phyloP scores from a whole-genome alignment of 1,140 invertebrate genomes.

The Drosophila teissieri region DNA sequence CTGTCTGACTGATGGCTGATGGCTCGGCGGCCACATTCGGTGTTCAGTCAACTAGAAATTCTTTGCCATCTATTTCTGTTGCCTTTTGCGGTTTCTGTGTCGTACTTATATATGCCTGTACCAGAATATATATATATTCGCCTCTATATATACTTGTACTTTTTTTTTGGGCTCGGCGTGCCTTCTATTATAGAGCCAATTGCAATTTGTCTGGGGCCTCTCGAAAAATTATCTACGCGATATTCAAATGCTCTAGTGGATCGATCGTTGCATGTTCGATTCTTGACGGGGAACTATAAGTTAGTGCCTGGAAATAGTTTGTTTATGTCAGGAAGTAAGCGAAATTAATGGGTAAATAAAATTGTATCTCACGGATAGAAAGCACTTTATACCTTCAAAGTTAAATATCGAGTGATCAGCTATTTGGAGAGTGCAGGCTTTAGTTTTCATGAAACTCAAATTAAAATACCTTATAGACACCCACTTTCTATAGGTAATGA shows the following conservation, averaged over 20 bases:
- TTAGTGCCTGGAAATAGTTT: background rate
- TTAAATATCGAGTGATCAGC: background rate
- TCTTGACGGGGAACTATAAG: background rate
- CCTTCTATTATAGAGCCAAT: conserved; percentile 36
- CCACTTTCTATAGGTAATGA: background rate
- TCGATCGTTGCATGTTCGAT: background rate
- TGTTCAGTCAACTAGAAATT: conserved; percentile 75
- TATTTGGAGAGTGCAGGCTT: background rate
- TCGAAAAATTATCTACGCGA: conserved; percentile 30
- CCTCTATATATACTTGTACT: conserved; percentile 39
- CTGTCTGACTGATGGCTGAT: conserved; percentile 48
- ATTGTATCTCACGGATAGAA: background rate
- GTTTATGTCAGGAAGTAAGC: background rate
- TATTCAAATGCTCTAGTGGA: conserved; percentile 17
- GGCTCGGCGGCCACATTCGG: conserved; percentile 32
- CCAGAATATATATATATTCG: conserved; percentile 10
- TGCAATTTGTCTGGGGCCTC: conserved; percentile 53
- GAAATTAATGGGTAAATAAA: background rate
- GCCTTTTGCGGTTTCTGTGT: conserved; percentile 68
- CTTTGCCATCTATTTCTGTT: conserved; percentile 74
- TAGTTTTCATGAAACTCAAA: background rate
- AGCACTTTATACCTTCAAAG: background rate
- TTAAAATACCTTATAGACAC: background rate
- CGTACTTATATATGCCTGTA: conserved; percentile 43
- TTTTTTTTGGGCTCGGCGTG: conserved; percentile 42